A percentile compares a stretch with the other conserved stretches of the same genome.
These are phyloP conservation scores for Eristalinus aeneus DNA, from an alignment of 2,888 invertebrate genomes.

Conservation along the genomic window DNA sequence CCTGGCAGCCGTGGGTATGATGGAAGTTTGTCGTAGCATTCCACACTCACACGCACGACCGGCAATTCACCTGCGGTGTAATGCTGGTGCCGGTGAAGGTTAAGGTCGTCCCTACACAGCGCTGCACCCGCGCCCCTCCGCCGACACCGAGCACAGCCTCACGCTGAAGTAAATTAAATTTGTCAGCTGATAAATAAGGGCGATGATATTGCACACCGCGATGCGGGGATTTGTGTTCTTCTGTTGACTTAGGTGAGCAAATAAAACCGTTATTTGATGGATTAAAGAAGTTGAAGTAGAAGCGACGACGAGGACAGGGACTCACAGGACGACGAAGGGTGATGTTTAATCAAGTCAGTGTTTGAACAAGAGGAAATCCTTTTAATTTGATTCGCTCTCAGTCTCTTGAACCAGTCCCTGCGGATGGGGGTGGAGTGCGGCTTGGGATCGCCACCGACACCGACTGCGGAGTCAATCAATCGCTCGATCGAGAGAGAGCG, in stretches of 20 bases:
- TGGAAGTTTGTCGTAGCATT: conserved; percentile 59
- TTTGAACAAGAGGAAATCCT: conserved; percentile 60
- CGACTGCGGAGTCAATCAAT: not conserved
- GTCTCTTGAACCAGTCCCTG: not conserved
- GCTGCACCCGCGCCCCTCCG: conserved; percentile 13
- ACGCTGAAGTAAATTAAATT: conserved; percentile 56
- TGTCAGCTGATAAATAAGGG: conserved; percentile 63
- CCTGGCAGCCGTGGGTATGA: conserved; percentile 58
- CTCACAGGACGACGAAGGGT: conserved; percentile 19
- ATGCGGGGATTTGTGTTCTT: conserved; percentile 4
- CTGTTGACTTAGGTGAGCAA: conserved; percentile 69
- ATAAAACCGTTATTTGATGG: conserved; percentile 67
- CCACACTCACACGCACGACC: not conserved
- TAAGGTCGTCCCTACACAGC: conserved; percentile 57
- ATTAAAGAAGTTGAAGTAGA: conserved; percentile 46
- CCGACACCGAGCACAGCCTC: conserved; percentile 37
- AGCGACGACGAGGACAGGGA: not conserved
- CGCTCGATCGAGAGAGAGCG: conserved; percentile 2
- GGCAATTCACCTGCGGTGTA: not conserved
- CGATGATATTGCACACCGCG: conserved; percentile 46
- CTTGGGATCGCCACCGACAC: not conserved
- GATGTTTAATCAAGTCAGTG: conserved; percentile 63
- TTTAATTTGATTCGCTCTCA: conserved; percentile 62
- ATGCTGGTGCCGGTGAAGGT: conserved; percentile 41
- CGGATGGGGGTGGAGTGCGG: not conserved